Percentiles rank a stretch among this genome's conserved stretches.
phyloP scores from a whole-genome alignment of 2,113 vertebrate genomes.

The Neotragus moschatus region DNA sequence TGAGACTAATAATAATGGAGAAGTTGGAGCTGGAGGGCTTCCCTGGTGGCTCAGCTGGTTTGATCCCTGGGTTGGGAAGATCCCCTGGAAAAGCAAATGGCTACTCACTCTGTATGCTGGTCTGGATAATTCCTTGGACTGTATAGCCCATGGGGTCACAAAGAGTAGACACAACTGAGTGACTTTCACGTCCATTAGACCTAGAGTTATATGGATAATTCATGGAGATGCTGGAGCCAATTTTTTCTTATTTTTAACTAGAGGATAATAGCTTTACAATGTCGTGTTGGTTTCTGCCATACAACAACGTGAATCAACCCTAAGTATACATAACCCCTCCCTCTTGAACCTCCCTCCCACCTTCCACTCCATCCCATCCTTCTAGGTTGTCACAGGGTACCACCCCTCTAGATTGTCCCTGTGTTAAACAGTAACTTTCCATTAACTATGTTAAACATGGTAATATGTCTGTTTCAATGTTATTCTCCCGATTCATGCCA shows the following conservation, averaged over 20 bases:
- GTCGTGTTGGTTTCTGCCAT: not conserved
- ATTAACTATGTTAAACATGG: not conserved
- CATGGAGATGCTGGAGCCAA: not conserved
- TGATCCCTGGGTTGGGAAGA: not conserved
- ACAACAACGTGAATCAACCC: not conserved
- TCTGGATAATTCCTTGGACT: not conserved
- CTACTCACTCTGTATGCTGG: not conserved
- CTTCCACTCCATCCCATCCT: not conserved
- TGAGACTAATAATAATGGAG: not conserved
- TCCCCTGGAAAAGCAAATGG: fast-evolving
- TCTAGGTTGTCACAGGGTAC: not conserved
- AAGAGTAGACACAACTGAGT: not conserved
- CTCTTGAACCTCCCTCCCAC: not conserved
- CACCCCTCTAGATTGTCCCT: not conserved
- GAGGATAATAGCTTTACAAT: not conserved
- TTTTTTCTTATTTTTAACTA: not conserved
- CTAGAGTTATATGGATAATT: no score
- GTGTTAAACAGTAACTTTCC: not conserved
- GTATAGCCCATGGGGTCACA: not conserved
- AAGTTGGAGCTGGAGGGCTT: not conserved
- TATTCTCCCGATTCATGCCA: not conserved
- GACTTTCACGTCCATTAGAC: not conserved
- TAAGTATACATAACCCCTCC: not conserved
- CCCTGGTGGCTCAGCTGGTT: not conserved
- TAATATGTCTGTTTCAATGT: not conserved